Conservation (phyloP, 1,140 invertebrate species). For the Leptinotarsa defecta region DNA sequence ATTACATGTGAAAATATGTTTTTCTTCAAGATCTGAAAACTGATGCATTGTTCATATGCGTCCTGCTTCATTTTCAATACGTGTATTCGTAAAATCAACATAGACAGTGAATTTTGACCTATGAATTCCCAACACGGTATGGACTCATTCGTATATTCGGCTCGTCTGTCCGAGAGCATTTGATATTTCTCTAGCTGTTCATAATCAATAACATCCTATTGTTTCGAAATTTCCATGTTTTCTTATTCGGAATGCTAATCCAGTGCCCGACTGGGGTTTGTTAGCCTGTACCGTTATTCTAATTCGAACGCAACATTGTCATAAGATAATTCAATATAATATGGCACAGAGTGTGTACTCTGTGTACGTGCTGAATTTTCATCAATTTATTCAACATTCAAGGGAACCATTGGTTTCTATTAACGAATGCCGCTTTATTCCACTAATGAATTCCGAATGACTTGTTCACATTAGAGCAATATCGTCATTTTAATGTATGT, state of each 20-base stretch:
- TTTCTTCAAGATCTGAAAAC: too few relatives aligned
- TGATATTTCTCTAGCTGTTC: conserved; percentile 6
- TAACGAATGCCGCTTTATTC: background rate
- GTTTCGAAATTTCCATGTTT: conserved; percentile 6
- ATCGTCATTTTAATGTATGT: background rate
- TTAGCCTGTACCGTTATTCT: conserved; percentile 4
- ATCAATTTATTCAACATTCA: conserved; percentile 1
- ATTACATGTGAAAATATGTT: too few relatives aligned
- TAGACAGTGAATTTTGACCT: background rate
- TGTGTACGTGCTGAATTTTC: background rate
- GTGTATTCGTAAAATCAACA: background rate
- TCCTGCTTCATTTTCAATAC: background rate
- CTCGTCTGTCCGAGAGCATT: background rate
- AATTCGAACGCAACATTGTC: background rate
- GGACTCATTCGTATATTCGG: background rate
- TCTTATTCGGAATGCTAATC: conserved; percentile 3
- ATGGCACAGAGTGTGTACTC: background rate
- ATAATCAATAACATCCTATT: conserved; percentile 6
- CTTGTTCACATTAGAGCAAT: background rate
- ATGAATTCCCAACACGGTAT: background rate
- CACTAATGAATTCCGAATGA: background rate
- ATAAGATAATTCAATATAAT: conserved; percentile 7
- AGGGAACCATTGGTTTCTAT: background rate
- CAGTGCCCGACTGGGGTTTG: background rate
- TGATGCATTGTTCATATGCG: background rate